Base-by-base conservation (phyloP, 2,113 vertebrate species). In the Paraplagusia blochii region DNA sequence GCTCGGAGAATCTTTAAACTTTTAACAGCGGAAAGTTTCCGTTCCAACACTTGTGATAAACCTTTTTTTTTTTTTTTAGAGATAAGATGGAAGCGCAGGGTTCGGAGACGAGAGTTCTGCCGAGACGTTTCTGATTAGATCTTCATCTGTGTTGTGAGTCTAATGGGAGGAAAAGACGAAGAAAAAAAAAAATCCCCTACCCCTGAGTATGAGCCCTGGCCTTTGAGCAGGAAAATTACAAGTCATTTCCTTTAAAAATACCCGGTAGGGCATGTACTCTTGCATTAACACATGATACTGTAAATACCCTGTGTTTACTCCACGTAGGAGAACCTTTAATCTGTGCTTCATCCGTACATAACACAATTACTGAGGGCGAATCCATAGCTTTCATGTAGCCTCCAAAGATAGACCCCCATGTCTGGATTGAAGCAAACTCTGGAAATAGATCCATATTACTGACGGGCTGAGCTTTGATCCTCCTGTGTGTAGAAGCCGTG, bases 401-500 rank as follows among this genome's bases (percentile, higher is more conserved):
- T 67, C 39, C 55, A 50, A 35, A 65, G 67, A 69, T 61, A 69
- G 40, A 60, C 58, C 67, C 43, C 65, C 50, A 67, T 77, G 71
- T 70, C 57, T 22, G 65, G 57, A 72, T 72, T 77, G 48, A 61
- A 50, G 60, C 59, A 74, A 72, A 66, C 18, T 55, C 71, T 69
- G 50, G 48, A 82, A 78, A 80, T 81, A 74, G 63, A 56, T 58
- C 36, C 35, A 16, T 66, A 58, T 76, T 63, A 69, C 80, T 68
- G 61, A 63, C 48, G 57, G 74, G 76, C 49, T 50, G 22, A 49
- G 65, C 83, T 82, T 84, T 85, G 85, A 85, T 87, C 76, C 65
- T 68, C 62, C 55, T 74, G 67, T 74, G 58, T 67, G 61, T 51
- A 80, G 81, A 77, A 58, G 74, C 74, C 61, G 69, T 57, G 69